Conservation (phyloP, 2,888 invertebrate genomes). For the Oegoconia quadripuncta region DNA sequence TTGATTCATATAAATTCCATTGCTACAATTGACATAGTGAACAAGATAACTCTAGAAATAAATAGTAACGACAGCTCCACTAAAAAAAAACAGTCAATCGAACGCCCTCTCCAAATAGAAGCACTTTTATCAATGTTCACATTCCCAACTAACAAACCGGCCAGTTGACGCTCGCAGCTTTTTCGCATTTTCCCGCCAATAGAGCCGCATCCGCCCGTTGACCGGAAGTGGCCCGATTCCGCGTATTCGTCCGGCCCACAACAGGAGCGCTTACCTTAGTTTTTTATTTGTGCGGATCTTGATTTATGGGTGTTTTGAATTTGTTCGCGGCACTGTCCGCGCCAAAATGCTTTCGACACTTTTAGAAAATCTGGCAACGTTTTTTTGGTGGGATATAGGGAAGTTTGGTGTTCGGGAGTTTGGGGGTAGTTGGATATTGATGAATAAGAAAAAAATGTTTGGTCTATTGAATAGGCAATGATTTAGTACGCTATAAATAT, state of each 20-base stretch:
- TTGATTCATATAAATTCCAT: no score
- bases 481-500: no score
- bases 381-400: slow-evolving; percentile 42
- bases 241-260: slow-evolving; percentile 54
- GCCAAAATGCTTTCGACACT: slow-evolving; percentile 67
- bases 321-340: slow-evolving; percentile 48
- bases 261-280: slow-evolving; percentile 77
- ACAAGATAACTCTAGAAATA: no score
- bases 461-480: no score
- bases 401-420: slow-evolving; percentile 19
- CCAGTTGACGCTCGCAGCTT: slow-evolving; percentile 60
- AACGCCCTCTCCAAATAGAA: slow-evolving; percentile 22
- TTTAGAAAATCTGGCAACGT: slow-evolving; percentile 46
- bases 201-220: slow-evolving; percentile 58
- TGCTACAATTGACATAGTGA: no score
- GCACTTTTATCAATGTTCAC: slow-evolving; percentile 60
- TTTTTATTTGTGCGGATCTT: slow-evolving; percentile 70
- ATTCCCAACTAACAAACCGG: slow-evolving; percentile 63
- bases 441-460: slow-evolving; percentile 13
- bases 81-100: background rate
- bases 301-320: slow-evolving; percentile 76
- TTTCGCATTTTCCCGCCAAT: slow-evolving; percentile 74
- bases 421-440: slow-evolving; percentile 11
- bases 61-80: background rate
- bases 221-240: slow-evolving; percentile 62